These are phyloP conservation scores for Sminthurinus aureus DNA, from an alignment of 2,888 invertebrate genomes.

Conservation along the genomic window DNA sequence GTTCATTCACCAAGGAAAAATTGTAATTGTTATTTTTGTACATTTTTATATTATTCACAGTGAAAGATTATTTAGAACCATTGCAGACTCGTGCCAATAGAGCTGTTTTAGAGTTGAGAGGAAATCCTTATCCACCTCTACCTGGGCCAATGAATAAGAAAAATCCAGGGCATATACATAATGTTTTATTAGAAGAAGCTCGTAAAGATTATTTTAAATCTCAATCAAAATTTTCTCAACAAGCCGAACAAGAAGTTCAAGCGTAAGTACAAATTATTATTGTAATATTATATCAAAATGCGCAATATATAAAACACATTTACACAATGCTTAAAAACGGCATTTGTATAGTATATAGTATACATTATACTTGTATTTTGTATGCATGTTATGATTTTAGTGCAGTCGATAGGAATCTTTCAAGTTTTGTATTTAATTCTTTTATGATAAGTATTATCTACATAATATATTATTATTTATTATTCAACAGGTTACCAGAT, in stretches of 20 bases:
- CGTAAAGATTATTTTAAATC: constrained; percentile 72
- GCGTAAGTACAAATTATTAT: constrained; percentile 47
- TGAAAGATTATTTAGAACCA: background rate
- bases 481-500: constrained; percentile 17
- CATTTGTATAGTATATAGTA: no score
- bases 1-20: no score
- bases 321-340: no score
- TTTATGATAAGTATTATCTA: background rate
- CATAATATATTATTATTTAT: background rate
- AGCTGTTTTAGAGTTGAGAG: constrained; percentile 79
- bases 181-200: constrained; percentile 83
- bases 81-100: constrained; percentile 61
- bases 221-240: constrained; percentile 45
- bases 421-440: background rate
- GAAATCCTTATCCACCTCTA: constrained; percentile 81
- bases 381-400: background rate
- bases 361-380: background rate
- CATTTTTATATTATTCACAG: background rate
- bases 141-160: constrained; percentile 66
- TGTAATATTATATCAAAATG: no score
- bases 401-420: background rate
- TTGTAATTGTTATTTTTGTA: no score
- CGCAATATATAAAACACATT: no score
- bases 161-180: constrained; percentile 79
- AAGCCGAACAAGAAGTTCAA: constrained; percentile 47